Evolutionary conservation across 2,888 invertebrate species (phyloP), one percentile per base, ranked within the genome.

Genomic region (Metallyticus violacea): DNA sequence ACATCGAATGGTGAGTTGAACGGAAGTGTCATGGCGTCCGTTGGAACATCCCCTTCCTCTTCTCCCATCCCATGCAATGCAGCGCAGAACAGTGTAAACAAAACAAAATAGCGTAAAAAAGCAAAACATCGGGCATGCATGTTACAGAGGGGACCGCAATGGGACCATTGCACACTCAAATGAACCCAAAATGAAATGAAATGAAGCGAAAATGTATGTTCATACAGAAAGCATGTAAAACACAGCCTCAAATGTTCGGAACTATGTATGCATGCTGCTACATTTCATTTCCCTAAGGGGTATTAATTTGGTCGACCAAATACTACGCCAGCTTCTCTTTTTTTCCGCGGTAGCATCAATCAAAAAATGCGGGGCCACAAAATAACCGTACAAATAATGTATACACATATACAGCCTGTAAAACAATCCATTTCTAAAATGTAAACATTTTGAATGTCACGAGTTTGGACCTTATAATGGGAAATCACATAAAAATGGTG

Each of bases 151-250:
- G 26, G 40, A 86, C 86, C 83, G 86, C 86, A 83, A 40, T 40
- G 86, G 86, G 83, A 86, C 82, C 79, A 83, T 83, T 86, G 86
- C 82, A 79, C 86, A 83, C 86, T 82, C 79, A 82, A 86, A 86
- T 86, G 86, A 86, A 86, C 82, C 86, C 77, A 86, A 82, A 86
- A 86, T 86, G 86, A 86, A 79, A 85, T 62, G 79, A 85, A 86
- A 82, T 86, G 86, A 86, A 86, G 86, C 78, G 82, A 82, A 86
- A 86, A 86, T 82, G 86, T 82, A 86, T 82, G 86, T 86, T 86
- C 81, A 86, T 86, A 86, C 86, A 82, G 86, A 86, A 86, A 78
- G 86, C 86, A 86, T 86, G 86, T 86, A 86, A 86, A 86, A 86
- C 86, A 86, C 77, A 76, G 27, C 77, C 86, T 86, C 82, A 86